Evolutionary conservation across 1,140 invertebrate species (phyloP).

Genomic region (Odontomachus brunneus): DNA sequence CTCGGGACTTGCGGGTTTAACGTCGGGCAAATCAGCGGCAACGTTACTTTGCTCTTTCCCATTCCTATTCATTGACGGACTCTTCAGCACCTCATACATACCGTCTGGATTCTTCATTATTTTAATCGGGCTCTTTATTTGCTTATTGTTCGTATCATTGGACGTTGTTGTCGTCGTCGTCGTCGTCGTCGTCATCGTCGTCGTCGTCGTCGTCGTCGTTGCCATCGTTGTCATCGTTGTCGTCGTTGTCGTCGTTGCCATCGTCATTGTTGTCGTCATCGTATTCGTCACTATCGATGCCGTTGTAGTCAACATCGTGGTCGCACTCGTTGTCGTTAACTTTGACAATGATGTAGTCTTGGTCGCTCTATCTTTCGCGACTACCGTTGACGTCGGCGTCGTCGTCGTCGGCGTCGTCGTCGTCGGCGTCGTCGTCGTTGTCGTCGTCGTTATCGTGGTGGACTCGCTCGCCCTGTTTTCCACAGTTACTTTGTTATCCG

Average conservation of each 20-base stretch:
- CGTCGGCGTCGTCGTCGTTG: neutral
- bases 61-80: neutral
- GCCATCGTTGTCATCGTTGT: neutral
- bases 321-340: too few species aligned
- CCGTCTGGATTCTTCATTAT: slow-evolving; percentile 82
- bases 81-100: slow-evolving; percentile 78
- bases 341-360: too few species aligned
- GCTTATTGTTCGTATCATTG: slow-evolving; percentile 52
- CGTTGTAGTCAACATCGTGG: too few species aligned
- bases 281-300: too few species aligned
- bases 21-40: slow-evolving; percentile 13
- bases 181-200: neutral
- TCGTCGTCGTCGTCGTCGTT: neutral
- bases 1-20: slow-evolving; percentile 72
- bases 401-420: neutral
- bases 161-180: neutral
- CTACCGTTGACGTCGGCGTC: neutral
- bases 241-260: neutral
- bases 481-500: neutral
- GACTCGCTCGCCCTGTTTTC: slow-evolving; percentile 10
- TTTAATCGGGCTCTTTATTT: slow-evolving; percentile 81
- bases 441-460: neutral
- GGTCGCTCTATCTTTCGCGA: too few species aligned
- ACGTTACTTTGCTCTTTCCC: slow-evolving; percentile 34
- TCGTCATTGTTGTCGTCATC: neutral